Evolutionary conservation across 1,140 invertebrate species (phyloP).

Genomic region (Polypedilum vanderplanki): DNA sequence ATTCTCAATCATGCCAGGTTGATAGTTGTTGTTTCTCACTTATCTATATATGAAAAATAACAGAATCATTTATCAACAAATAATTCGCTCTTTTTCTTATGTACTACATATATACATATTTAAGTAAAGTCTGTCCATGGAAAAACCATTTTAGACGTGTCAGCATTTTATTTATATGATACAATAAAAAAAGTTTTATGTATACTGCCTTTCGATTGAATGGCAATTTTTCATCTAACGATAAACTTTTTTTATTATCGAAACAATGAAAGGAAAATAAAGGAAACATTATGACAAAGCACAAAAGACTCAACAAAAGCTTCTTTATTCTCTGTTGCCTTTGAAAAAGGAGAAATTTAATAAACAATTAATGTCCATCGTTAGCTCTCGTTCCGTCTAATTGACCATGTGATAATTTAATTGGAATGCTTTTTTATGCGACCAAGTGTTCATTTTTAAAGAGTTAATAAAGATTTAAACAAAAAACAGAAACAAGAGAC

Average conservation of each 20-base stretch:
- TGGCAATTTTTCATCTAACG: slow-evolving; percentile 5
- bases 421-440: not conserved
- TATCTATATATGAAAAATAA: not conserved
- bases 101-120: too few species aligned
- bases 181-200: slow-evolving; percentile 1
- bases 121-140: too few species aligned
- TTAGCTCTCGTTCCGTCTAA: not conserved
- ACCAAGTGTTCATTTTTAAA: not conserved
- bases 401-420: slow-evolving; percentile 7
- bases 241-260: slow-evolving; percentile 4
- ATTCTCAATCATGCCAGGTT: too few species aligned
- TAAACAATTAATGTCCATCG: not conserved
- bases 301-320: not conserved
- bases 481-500: too few species aligned
- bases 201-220: not conserved
- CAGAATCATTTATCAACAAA: not conserved
- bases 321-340: not conserved
- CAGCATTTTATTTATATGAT: too few species aligned
- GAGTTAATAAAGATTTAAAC: too few species aligned
- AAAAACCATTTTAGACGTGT: too few species aligned
- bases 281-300: too few species aligned
- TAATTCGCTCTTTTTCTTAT: not conserved
- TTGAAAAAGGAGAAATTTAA: not conserved
- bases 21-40: not conserved
- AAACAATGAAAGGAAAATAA: not conserved